Evolutionary conservation across 2,797 vertebrate species (phyloP).

Genomic region (Florisuga fusca): DNA sequence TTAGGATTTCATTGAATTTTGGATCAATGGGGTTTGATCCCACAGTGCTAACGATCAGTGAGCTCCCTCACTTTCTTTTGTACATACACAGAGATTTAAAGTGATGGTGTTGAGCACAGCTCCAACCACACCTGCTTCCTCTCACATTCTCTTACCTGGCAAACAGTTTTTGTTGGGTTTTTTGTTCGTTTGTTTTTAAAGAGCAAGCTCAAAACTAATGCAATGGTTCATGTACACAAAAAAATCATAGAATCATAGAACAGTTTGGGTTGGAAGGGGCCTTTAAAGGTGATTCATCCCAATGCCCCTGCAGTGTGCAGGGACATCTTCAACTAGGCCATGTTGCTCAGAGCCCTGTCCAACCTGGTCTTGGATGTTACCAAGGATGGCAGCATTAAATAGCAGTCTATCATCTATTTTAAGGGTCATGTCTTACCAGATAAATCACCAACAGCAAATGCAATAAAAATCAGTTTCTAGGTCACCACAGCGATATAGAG

Average conservation of each 20-base stretch:
- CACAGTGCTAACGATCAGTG: background rate
- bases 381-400: background rate
- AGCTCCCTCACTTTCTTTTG: background rate
- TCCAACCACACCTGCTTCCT: background rate
- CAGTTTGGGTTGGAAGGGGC: too few relatives aligned
- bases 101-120: background rate
- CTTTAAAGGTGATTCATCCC: too few relatives aligned
- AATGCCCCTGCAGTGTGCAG: too few relatives aligned
- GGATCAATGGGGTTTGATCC: constrained; percentile 1
- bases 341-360: too few relatives aligned
- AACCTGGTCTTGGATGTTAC: too few relatives aligned
- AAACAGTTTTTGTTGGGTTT: too few relatives aligned
- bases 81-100: background rate
- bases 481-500: background rate
- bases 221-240: fast-evolving
- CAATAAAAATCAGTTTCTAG: background rate
- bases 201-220: background rate
- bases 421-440: background rate
- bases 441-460: background rate
- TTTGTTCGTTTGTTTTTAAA: too few relatives aligned
- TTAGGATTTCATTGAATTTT: constrained; percentile 16
- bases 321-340: too few relatives aligned
- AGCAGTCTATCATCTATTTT: background rate
- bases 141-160: background rate
- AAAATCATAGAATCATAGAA: background rate